Evolutionary conservation across 2,888 invertebrate genomes (phyloP), one percentile per base, ranked within the genome.

Genomic region (Adineta ricciae): DNA sequence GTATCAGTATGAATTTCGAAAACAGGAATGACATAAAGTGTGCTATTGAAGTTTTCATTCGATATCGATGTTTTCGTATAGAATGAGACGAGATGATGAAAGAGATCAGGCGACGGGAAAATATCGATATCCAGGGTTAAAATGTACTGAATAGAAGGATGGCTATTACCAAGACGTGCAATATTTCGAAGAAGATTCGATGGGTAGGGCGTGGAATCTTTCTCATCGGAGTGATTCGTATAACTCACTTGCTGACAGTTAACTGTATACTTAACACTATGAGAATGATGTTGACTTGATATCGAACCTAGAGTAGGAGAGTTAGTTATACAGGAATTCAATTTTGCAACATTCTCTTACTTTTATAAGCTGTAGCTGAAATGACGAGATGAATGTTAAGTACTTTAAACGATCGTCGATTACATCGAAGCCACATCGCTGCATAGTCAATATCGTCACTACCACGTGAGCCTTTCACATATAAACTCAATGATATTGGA

Each of bases 1-100:
- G 64, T 64, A 78, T 78, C 41, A 24, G 78, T 41, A 78, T 78
- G 78, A 41, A 78, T 78, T 78, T 78, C 78, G 41, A 78, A 78
- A 3, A n/a, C 41, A 24, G 78, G 78, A 41, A 78, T 41, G 19
- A 78, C 78, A 41, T 78, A 78, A 8, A 78, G 14, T 24, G 78
- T 78, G n/a, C 78, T 38, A 41, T 78, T 78, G 4, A 78, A 78
- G 1, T 36, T n/a, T 38, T 78, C 78, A n/a, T 41, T 78, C 2
- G 2, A 7, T 8, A 19, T 41, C 0, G 78, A 8, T 64, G 32
- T 27, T 64, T 64, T 64, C 11, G 41, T 78, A 78, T 41, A 41
- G 41, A 78, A 78, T 38, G 41, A 41, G 14, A 41, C 11, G 11
- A 78, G 78, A 78, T 78, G 41, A 41, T 78, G 78, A n/a, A 78